Percentiles rank a stretch among this genome's conserved stretches.
These are phyloP conservation scores for Paragorgia papillata DNA, from an alignment of 92 coral and sea anemone species.

Conservation along the genomic window DNA sequence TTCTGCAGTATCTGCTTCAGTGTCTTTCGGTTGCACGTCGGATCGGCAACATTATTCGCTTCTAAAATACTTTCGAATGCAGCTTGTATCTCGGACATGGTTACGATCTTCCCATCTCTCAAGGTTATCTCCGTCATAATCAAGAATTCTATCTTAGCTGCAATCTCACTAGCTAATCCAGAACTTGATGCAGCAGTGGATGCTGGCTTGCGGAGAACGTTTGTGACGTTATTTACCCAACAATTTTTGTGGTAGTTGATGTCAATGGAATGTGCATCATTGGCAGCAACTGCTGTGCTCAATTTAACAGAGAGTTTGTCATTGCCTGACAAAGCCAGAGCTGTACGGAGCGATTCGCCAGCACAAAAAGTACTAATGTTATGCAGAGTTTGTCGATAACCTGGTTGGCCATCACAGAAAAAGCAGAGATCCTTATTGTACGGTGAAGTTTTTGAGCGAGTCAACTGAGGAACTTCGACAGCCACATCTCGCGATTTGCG, in stretches of 20 bases:
- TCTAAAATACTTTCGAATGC: slow-evolving; percentile 55
- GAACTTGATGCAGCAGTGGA: slow-evolving; percentile 13
- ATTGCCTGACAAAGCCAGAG: slow-evolving; percentile 52
- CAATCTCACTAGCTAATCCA: slow-evolving; percentile 52
- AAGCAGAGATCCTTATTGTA: slow-evolving; percentile 62
- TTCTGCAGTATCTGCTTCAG: slow-evolving; percentile 61
- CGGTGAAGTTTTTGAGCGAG: slow-evolving; percentile 66
- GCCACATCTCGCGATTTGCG: slow-evolving; percentile 49
- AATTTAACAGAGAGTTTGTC: slow-evolving; percentile 54
- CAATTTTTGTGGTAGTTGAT: slow-evolving; percentile 63
- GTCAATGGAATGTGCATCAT: slow-evolving; percentile 71
- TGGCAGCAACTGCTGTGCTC: slow-evolving; percentile 58
- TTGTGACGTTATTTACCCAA: slow-evolving; percentile 61
- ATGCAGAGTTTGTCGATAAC: slow-evolving; percentile 54
- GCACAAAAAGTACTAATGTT: slow-evolving; percentile 56
- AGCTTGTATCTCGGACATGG: slow-evolving; percentile 58
- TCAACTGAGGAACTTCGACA: slow-evolving; percentile 47
- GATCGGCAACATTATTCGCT: slow-evolving; percentile 60
- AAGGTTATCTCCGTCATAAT: slow-evolving; percentile 42
- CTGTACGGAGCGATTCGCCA: slow-evolving; percentile 54
- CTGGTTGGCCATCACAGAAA: slow-evolving; percentile 64
- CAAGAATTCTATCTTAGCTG: slow-evolving; percentile 68
- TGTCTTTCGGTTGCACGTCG: slow-evolving; percentile 42
- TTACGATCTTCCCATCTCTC: slow-evolving; percentile 48
- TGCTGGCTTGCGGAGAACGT: slow-evolving; percentile 55